A percentile compares a stretch with the other conserved stretches of the same genome.
Conservation (phyloP, 92 coral and sea anemone species). For the Porites rus region DNA sequence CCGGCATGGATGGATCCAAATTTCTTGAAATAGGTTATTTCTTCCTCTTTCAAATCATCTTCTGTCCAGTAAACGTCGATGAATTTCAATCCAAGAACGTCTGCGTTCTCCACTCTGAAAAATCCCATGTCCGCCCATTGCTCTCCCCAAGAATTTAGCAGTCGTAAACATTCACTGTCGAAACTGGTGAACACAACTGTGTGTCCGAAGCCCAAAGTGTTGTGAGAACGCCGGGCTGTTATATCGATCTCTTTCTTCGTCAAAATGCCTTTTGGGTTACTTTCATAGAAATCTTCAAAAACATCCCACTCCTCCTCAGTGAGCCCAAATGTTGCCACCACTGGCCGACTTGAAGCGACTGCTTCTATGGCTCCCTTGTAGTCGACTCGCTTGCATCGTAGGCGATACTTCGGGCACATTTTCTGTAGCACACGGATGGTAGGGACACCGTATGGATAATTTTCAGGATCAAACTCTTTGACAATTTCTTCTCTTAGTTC, state of each 20-base stretch:
- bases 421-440: slow-evolving; percentile 42
- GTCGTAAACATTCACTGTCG: slow-evolving; percentile 53
- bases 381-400: slow-evolving; percentile 47
- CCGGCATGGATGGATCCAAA: no score
- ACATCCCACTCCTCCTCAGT: slow-evolving; percentile 47
- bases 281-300: slow-evolving; percentile 47
- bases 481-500: slow-evolving; percentile 31
- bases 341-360: slow-evolving; percentile 60
- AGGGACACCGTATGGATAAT: background rate
- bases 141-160: slow-evolving; percentile 72
- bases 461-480: no score
- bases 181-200: slow-evolving; percentile 70
- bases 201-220: slow-evolving; percentile 44
- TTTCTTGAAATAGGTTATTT: no score
- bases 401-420: slow-evolving; percentile 60
- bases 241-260: background rate
- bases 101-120: slow-evolving; percentile 66
- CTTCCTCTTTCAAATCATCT: no score
- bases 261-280: slow-evolving; percentile 54
- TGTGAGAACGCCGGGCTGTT: no score
- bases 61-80: no score
- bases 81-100: no score
- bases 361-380: slow-evolving; percentile 61
- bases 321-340: slow-evolving; percentile 27
- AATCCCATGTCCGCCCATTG: slow-evolving; percentile 56